Percentiles rank a stretch among this genome's conserved stretches.
These are phyloP conservation scores for Sinosuthora webbiana DNA, from an alignment of 2,113 vertebrate species.

Conservation along the genomic window DNA sequence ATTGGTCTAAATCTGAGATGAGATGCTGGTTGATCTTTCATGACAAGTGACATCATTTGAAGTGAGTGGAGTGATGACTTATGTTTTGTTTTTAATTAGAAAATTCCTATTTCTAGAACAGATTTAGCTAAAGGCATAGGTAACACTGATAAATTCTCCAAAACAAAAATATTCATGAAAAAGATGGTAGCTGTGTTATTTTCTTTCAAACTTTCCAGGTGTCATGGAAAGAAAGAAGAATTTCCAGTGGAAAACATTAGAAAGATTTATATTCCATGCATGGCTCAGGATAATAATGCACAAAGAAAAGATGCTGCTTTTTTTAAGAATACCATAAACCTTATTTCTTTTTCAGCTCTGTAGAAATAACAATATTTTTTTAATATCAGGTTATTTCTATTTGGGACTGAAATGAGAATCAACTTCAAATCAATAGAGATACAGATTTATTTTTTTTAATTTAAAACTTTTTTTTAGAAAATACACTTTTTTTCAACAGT, in stretches of 20 bases:
- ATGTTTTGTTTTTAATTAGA: background rate
- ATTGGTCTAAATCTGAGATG: background rate
- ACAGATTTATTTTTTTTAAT: background rate
- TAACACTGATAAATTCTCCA: background rate
- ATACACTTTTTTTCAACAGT: background rate
- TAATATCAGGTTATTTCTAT: background rate
- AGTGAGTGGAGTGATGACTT: background rate
- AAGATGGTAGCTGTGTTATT: background rate
- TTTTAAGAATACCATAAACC: background rate
- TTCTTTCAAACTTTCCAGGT: background rate
- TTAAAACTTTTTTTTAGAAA: background rate
- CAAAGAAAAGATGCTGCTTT: background rate
- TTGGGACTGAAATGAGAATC: background rate
- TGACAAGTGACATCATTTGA: background rate
- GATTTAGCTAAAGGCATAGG: background rate
- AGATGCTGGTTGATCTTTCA: background rate
- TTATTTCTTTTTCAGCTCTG: background rate
- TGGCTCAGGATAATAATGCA: background rate
- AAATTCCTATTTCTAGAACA: background rate
- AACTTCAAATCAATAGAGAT: background rate
- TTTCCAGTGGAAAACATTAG: background rate
- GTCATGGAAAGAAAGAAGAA: background rate
- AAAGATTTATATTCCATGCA: background rate
- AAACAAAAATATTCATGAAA: background rate
- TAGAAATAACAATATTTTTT: background rate